phyloP scores from a whole-genome alignment of 2,113 vertebrate genomes.

The Synchiropus splendidus region DNA sequence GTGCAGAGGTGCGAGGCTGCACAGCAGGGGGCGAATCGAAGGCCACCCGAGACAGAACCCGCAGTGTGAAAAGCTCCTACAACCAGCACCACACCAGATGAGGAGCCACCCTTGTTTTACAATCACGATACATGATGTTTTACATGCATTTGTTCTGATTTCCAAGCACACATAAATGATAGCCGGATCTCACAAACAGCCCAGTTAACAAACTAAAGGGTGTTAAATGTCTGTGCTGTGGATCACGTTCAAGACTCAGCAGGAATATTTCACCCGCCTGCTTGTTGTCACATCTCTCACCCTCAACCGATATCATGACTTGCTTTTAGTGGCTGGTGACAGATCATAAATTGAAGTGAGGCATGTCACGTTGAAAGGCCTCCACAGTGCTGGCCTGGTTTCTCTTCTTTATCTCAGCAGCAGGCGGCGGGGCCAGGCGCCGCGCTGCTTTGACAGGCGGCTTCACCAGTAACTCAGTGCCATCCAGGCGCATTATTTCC shows the following conservation, averaged over 20 bases:
- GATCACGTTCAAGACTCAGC: conserved; percentile 11
- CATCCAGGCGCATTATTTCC: conserved; percentile 23
- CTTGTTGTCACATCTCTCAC: conserved; percentile 31
- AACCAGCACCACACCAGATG: too few species aligned
- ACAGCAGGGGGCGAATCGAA: too few species aligned
- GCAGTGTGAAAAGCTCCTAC: too few species aligned
- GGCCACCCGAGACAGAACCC: too few species aligned
- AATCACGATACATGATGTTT: too few species aligned
- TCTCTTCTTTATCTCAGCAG: conserved; percentile 37
- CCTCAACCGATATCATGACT: conserved; percentile 21
- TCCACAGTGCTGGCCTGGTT: conserved; percentile 17
- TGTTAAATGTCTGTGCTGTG: neutral
- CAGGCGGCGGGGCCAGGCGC: conserved; percentile 17
- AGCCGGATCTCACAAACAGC: neutral
- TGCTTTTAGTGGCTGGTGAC: conserved; percentile 31
- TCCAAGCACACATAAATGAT: too few species aligned
- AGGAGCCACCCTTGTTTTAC: too few species aligned
- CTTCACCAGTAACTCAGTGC: conserved; percentile 24
- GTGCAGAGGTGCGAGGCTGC: too few species aligned
- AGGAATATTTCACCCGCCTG: conserved; percentile 26
- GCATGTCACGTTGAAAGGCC: conserved; percentile 27
- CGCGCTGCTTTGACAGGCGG: conserved; percentile 24
- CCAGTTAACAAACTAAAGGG: conserved; percentile 3
- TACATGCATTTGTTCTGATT: too few species aligned
- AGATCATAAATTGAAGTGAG: conserved; percentile 32